A percentile compares a stretch with the other conserved stretches of the same genome.
These are phyloP conservation scores for Stenichneumon culpator DNA, from an alignment of 2,888 invertebrate species.

Conservation along the genomic window DNA sequence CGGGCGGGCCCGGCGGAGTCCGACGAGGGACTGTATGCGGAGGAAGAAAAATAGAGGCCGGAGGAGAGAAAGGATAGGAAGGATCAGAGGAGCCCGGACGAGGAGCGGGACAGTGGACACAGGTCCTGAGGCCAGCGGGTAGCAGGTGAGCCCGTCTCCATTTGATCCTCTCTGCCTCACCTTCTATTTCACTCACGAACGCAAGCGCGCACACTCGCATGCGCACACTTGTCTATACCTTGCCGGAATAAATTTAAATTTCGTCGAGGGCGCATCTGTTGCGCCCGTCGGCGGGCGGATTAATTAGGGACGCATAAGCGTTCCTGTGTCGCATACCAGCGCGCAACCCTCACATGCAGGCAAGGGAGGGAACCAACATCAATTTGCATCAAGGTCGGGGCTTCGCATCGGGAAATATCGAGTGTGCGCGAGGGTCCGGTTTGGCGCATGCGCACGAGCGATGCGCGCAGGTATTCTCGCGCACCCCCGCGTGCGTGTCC, in stretches of 20 bases:
- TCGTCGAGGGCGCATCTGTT: constrained; percentile 78
- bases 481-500: constrained; percentile 35
- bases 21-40: constrained; percentile 38
- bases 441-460: constrained; percentile 24
- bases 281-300: constrained; percentile 74
- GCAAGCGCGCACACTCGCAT: constrained; percentile 18
- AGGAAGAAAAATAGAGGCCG: constrained; percentile 32
- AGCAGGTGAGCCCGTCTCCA: constrained; percentile 79
- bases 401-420: constrained; percentile 9
- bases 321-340: constrained; percentile 45
- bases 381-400: constrained; percentile 59
- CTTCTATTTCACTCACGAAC: constrained; percentile 25
- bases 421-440: background rate
- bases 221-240: constrained; percentile 35
- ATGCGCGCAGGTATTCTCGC: constrained; percentile 46
- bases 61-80: constrained; percentile 20
- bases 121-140: constrained; percentile 68
- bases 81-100: constrained; percentile 5
- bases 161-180: constrained; percentile 61
- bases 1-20: constrained; percentile 55
- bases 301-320: constrained; percentile 78
- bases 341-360: constrained; percentile 33
- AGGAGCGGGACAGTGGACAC: constrained; percentile 60
- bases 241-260: constrained; percentile 80
- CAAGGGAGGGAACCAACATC: background rate